Evolutionary conservation across 2,797 vertebrate species (phyloP).

Genomic region (Pteronotus mesoamericanus): DNA sequence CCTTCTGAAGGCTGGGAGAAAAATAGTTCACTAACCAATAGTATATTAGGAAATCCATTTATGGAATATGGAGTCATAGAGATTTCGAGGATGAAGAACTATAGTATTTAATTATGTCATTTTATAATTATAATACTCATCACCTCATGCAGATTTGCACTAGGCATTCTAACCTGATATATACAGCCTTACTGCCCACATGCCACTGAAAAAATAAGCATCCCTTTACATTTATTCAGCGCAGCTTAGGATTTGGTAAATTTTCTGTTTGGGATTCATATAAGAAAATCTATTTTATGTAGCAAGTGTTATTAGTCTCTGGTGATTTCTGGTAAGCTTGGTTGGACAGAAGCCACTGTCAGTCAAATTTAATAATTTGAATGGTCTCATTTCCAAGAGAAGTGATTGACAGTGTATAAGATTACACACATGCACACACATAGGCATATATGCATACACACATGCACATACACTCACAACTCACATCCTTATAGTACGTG

Average conservation of each 20-base stretch:
- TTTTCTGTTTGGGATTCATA: background rate
- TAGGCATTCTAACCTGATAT: background rate
- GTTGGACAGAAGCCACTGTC: background rate
- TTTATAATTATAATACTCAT: background rate
- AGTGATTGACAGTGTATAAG: background rate
- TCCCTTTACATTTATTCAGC: background rate
- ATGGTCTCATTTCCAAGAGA: background rate
- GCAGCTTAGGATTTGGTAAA: background rate
- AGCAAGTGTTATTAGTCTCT: background rate
- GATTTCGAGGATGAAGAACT: constrained; percentile 36
- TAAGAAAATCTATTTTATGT: background rate
- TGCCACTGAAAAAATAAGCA: background rate
- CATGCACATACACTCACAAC: background rate
- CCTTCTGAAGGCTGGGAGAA: background rate
- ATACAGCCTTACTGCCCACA: background rate
- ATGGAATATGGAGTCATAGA: background rate
- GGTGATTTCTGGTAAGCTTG: background rate
- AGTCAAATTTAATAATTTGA: background rate
- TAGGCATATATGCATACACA: background rate
- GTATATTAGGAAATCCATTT: constrained; percentile 35
- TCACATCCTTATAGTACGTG: background rate
- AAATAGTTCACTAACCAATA: background rate
- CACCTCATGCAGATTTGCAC: background rate
- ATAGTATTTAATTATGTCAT: background rate
- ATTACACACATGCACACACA: background rate